Percentiles rank a stretch among this genome's conserved stretches.
Evolutionary conservation across 2,888 invertebrate genomes (phyloP).

Genomic region (Galeopsomyia nigrocyanea): DNA sequence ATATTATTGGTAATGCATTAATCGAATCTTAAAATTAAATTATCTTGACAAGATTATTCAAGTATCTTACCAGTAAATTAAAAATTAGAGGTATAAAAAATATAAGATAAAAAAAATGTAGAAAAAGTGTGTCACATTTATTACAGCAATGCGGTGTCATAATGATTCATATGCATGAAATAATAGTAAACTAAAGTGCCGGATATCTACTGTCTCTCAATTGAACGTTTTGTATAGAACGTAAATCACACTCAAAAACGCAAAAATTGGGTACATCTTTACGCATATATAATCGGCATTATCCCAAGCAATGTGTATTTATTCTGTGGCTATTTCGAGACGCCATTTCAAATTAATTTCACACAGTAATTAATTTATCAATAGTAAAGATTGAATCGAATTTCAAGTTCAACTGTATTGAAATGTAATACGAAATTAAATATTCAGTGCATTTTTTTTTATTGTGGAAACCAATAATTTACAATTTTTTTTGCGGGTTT

Average conservation of each 20-base stretch:
- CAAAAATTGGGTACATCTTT: neutral
- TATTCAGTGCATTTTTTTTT: too few species aligned
- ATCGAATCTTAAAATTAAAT: neutral
- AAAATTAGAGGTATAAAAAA: constrained; percentile 32
- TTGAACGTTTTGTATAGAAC: neutral
- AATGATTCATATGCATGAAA: too few species aligned
- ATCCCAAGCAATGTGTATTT: neutral
- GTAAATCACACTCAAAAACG: constrained; percentile 7
- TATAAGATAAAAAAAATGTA: constrained; percentile 43
- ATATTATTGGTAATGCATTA: neutral
- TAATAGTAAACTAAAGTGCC: too few species aligned
- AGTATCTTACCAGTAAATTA: neutral
- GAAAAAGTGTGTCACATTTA: constrained; percentile 43
- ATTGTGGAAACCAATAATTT: too few species aligned
- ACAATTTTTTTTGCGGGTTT: too few species aligned
- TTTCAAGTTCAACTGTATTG: too few species aligned
- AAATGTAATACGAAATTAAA: too few species aligned
- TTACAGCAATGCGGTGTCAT: constrained; percentile 26
- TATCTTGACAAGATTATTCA: neutral
- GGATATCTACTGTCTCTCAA: too few species aligned
- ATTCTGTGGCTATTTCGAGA: too few species aligned
- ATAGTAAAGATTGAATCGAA: too few species aligned
- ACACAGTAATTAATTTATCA: too few species aligned
- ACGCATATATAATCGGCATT: neutral
- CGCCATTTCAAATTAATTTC: too few species aligned